Evolutionary conservation across 1,140 invertebrate genomes (phyloP).

Genomic region (silkworm (Bombyx mori)): DNA sequence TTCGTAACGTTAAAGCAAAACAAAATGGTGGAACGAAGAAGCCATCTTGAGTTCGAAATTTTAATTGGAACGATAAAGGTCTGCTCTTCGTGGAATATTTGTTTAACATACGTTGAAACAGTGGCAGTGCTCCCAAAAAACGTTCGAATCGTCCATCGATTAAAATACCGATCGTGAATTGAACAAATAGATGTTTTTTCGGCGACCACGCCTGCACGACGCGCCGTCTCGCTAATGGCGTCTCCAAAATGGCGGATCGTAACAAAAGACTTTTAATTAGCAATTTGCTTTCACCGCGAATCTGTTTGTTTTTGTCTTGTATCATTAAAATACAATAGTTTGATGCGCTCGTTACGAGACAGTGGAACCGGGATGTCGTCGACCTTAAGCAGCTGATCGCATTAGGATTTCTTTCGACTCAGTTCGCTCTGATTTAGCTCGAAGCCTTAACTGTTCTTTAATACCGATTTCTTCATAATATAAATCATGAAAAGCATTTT

Average conservation of each 20-base stretch:
- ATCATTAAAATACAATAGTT: too few species aligned
- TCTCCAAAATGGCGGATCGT: constrained; percentile 4
- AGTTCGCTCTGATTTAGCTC: too few species aligned
- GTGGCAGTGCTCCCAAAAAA: constrained; percentile 34
- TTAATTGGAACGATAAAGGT: constrained; percentile 60
- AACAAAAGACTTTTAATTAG: constrained; percentile 1
- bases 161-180: constrained; percentile 56
- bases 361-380: too few species aligned
- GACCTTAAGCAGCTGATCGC: too few species aligned
- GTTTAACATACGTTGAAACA: constrained; percentile 25
- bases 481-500: too few species aligned
- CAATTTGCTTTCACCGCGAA: constrained; percentile 4
- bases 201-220: constrained; percentile 37
- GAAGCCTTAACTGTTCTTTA: too few species aligned
- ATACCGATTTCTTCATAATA: too few species aligned
- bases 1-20: constrained; percentile 3
- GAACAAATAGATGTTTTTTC: constrained; percentile 60
- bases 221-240: constrained; percentile 3
- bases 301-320: not conserved
- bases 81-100: constrained; percentile 50
- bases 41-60: constrained; percentile 61
- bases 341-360: too few species aligned
- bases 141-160: constrained; percentile 47
- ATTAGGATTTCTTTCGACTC: too few species aligned
- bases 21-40: constrained; percentile 56